These are phyloP conservation scores for Phaenicophaeus curvirostris DNA, from an alignment of 2,797 vertebrate species.

Conservation along the genomic window DNA sequence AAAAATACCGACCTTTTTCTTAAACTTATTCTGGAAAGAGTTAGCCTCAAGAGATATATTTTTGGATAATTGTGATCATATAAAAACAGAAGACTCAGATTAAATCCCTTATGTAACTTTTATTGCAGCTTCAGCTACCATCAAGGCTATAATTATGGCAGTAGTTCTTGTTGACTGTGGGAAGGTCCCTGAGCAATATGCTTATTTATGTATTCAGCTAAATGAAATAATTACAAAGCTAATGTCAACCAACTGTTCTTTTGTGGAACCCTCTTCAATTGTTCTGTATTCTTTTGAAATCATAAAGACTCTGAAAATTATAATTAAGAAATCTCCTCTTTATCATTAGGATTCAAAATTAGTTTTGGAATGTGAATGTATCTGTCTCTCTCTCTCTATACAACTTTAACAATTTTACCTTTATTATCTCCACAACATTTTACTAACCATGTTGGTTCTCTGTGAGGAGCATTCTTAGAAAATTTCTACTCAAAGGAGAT, in stretches of 20 bases:
- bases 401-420: neutral
- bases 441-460: neutral
- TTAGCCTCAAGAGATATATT: constrained; percentile 22
- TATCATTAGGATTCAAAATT: neutral
- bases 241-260: neutral
- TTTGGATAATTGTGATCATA: constrained; percentile 33
- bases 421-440: neutral
- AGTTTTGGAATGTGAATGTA: neutral
- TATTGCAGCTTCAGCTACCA: constrained; percentile 30
- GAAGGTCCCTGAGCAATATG: constrained; percentile 36
- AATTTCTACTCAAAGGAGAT: neutral
- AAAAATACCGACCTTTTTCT: constrained; percentile 24
- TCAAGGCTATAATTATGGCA: constrained; percentile 50
- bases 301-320: neutral
- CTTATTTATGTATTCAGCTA: constrained; percentile 26
- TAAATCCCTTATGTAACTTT: constrained; percentile 50
- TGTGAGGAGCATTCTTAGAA: neutral
- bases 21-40: neutral
- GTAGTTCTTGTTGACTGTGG: constrained; percentile 19
- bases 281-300: constrained; percentile 16
- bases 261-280: neutral
- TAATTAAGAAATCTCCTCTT: neutral
- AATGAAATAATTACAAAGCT: constrained; percentile 55
- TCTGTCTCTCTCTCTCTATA: neutral
- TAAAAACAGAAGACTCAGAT: constrained; percentile 16